These are phyloP conservation scores for Callorhinus ursinus DNA, from an alignment of 2,113 vertebrate genomes.

Conservation along the genomic window DNA sequence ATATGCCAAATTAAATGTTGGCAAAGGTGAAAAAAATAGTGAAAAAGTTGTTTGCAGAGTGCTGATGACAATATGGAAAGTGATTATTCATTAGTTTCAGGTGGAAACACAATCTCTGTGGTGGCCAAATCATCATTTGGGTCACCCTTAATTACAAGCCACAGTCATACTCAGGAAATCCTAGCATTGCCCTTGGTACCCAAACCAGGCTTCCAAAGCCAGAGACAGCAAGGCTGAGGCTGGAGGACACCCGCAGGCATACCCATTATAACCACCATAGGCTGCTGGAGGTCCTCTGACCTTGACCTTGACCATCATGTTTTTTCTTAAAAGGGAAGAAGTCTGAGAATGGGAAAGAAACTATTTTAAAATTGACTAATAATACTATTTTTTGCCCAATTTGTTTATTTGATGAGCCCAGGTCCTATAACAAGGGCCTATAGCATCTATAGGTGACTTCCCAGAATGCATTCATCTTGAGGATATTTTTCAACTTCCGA, in stretches of 20 bases:
- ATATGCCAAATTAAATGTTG: not conserved
- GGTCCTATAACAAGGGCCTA: not conserved
- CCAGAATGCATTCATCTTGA: not conserved
- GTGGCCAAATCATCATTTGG: not conserved
- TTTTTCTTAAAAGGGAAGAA: not conserved
- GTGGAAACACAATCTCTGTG: not conserved
- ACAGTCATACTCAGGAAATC: not conserved
- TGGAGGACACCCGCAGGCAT: not conserved
- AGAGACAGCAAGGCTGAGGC: not conserved
- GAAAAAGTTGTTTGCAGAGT: not conserved
- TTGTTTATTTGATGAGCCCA: not conserved
- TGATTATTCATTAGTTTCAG: not conserved
- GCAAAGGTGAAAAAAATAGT: not conserved
- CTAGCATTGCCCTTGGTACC: not conserved
- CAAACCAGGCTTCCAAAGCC: not conserved
- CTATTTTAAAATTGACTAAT: not conserved
- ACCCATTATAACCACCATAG: not conserved
- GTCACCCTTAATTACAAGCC: slow-evolving; percentile 39
- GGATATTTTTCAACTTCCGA: not conserved
- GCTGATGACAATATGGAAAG: not conserved
- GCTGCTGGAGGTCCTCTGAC: not conserved
- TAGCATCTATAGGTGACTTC: not conserved
- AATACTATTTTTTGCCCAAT: not conserved
- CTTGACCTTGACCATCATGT: not conserved
- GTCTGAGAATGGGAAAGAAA: not conserved